These are phyloP conservation scores for Drosophila pseudoobscura DNA, from an alignment of 1,140 invertebrate genomes.

Conservation along the genomic window DNA sequence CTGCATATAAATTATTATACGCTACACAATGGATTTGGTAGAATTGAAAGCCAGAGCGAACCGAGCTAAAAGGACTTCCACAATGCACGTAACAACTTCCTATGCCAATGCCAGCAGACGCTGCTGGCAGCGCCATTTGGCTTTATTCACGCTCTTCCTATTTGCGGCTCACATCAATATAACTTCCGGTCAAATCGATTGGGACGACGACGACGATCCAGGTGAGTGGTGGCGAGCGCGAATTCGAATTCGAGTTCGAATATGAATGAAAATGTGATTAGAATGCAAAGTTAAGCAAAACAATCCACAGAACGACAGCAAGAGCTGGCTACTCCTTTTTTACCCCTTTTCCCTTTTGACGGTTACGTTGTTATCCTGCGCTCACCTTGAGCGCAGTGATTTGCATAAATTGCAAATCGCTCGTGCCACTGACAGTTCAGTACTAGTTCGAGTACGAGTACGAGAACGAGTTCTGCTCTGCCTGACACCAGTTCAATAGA, in stretches of 20 bases:
- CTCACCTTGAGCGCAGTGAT: conserved; percentile 50
- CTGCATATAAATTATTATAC: conserved; percentile 57
- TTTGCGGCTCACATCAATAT: conserved; percentile 70
- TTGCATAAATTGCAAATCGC: conserved; percentile 63
- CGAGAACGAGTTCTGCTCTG: no score
- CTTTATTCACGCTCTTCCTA: conserved; percentile 65
- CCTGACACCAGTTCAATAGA: no score
- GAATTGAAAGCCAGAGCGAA: conserved; percentile 48
- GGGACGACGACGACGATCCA: conserved; percentile 83
- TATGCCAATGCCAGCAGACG: conserved; percentile 28
- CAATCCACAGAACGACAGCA: conserved; percentile 47
- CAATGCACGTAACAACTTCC: conserved; percentile 61
- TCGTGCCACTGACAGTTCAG: conserved; percentile 6
- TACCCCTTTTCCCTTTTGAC: not conserved
- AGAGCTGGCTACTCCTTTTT: conserved; percentile 37
- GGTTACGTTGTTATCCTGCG: not conserved
- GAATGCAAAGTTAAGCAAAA: conserved; percentile 22
- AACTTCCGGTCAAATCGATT: conserved; percentile 83
- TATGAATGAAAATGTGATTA: conserved; percentile 13
- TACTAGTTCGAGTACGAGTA: no score
- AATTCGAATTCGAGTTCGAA: not conserved
- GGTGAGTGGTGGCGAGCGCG: conserved; percentile 68
- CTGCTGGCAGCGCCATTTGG: conserved; percentile 55
- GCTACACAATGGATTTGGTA: conserved; percentile 71
- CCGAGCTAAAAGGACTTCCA: conserved; percentile 59